Evolutionary conservation across 1,140 invertebrate species (phyloP), one percentile per base, ranked within the genome.

Genomic region (Drosophila micromelanica): DNA sequence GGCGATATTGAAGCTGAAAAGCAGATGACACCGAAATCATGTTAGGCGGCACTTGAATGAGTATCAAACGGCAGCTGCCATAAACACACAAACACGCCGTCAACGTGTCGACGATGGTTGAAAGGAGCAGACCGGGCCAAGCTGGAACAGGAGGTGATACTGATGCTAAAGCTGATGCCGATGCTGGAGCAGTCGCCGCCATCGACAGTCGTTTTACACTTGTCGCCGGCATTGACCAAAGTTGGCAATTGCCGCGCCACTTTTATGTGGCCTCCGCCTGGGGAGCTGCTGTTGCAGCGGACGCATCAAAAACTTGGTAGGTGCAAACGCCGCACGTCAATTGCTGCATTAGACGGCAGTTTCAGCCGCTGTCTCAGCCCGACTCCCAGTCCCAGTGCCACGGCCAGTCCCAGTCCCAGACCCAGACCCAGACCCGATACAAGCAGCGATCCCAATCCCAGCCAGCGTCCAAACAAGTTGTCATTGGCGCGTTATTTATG

Each of bases 21-120:
- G 84, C 85, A 89, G 84, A 89, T 89, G 84, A 89, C 84, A 89
- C 84, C 84, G 80, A 89, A 89, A 89, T 89, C 84, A 89, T 89
- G 84, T 89, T 89, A 80, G 84, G 84, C 84, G 84, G 84, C 84
- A 89, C 84, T 89, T 89, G 84, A 89, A 89, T 89, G 84, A 89
- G 79, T 90, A 89, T 89, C 84, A 89, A 89, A 89, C 84, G 84
- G 84, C 84, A 89, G 84, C 84, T 89, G 84, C 84, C 84, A 89
- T 89, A 89, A 89, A 90, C 84, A 89, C 84, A 89, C 82, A 87
- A 78, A 52, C 78, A 76, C 79, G 70, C 78, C 70, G 78, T 86
- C 78, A 74, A 71, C 49, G 38, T 46, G 68, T 61, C 60, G 72
- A 70, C 65, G 51, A 43, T 9, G 20, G 62, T 62, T 51, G 62